Base-by-base conservation (phyloP, 37 sponge, comb jelly and placozoan species). In the Tethya wilhelma region DNA sequence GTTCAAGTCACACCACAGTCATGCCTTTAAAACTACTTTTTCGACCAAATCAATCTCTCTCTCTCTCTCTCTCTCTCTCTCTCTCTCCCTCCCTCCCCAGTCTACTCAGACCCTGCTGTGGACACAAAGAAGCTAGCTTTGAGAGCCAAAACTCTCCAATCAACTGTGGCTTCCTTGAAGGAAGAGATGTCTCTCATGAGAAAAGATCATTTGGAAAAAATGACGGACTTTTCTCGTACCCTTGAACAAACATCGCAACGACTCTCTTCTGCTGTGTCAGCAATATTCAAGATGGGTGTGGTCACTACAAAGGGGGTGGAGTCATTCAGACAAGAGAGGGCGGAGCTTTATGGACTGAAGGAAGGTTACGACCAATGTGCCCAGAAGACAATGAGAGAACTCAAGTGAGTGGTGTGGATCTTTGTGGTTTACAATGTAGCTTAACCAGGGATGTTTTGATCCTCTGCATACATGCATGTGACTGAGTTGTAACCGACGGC, bases 331-430 rank as follows among this genome's bases (percentile, higher is more conserved):
- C 46, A 56, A 44, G 58, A 87, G 66, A 70, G 93, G 30, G 57
- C 84, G 37, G 72, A 69, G 32, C 59, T 92, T 36, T 57, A 71
- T 23, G 53, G 58, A 12, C 45, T 71, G 72, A 62, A 87, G 70
- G 85, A 79, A 14, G 59, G 44, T 0, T 92, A 92, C 60, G 38
- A 36, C 2, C 46, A 71, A 14, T 41, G 31, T 5, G 75, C 93
- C 0, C 66, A 62, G 26, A 22, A 36, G 2, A 59, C 69, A 32
- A 42, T 87, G 32, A 31, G 63, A n/a, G 88, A 92, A 25, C 32
- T 92, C 20, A 68, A 60, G 93, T 92, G 38, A 63, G 88, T 84
- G 19, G 19, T 28, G 17, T n/a, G n/a, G n/a, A n/a, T n/a, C n/a
- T n/a, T n/a, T n/a, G n/a, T n/a, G n/a, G n/a, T n/a, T n/a, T n/a